These are phyloP conservation scores for Umimayanthus chanpuru DNA, from an alignment of 92 coral and sea anemone genomes.

Conservation along the genomic window DNA sequence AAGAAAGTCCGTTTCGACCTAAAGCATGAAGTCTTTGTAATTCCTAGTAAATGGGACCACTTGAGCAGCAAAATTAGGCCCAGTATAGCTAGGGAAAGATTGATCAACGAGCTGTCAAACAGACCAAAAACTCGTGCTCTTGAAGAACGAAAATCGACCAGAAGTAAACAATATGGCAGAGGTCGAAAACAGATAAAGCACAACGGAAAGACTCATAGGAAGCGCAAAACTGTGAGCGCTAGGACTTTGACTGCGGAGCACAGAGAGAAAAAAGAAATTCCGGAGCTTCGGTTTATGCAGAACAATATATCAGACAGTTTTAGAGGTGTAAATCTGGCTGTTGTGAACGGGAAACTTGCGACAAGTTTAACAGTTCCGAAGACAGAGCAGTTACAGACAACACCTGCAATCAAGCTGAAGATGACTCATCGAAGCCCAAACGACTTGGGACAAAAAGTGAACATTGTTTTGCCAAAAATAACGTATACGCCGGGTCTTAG, in stretches of 20 bases:
- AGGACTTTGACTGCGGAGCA: not conserved
- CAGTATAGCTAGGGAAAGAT: slow-evolving; percentile 19
- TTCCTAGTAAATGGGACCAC: slow-evolving; percentile 88
- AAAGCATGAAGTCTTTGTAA: slow-evolving; percentile 82
- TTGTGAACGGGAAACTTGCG: not conserved
- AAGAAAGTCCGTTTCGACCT: slow-evolving; percentile 90
- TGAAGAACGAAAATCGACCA: slow-evolving; percentile 44
- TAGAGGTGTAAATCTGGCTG: not conserved
- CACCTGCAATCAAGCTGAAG: slow-evolving; percentile 54
- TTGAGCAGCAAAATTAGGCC: slow-evolving; percentile 53
- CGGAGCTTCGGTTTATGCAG: slow-evolving; percentile 36
- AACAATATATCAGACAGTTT: not conserved
- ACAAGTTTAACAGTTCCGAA: not conserved
- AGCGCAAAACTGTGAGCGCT: not conserved
- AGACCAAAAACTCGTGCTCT: slow-evolving; percentile 34
- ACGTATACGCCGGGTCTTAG: slow-evolving; percentile 75
- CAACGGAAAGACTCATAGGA: slow-evolving; percentile 24
- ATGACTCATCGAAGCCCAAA: slow-evolving; percentile 66
- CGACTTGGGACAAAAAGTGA: slow-evolving; percentile 48
- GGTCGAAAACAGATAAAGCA: slow-evolving; percentile 45
- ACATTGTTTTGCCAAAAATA: slow-evolving; percentile 77
- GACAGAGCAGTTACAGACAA: slow-evolving; percentile 8
- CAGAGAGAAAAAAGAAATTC: not conserved
- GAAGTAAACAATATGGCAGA: slow-evolving; percentile 48
- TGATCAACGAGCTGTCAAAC: slow-evolving; percentile 22